Evolutionary conservation across 2,888 invertebrate genomes (phyloP).

Genomic region (Linyphia triangularis): DNA sequence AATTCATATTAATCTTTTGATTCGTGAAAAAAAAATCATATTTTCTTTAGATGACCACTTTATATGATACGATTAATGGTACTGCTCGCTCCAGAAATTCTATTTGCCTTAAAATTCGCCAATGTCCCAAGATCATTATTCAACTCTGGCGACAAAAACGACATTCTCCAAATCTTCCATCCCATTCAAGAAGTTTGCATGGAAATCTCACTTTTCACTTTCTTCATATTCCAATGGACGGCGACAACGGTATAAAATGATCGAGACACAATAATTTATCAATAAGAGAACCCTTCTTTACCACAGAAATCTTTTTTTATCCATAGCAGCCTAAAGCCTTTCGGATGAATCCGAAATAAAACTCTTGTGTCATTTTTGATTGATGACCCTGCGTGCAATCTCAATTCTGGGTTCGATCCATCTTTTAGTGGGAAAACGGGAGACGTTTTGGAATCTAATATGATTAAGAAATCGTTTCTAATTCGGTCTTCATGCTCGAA

Average conservation of each 20-base stretch:
- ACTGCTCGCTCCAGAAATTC: neutral
- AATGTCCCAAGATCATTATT: neutral
- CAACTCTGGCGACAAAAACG: neutral
- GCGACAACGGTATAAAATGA: conserved; percentile 51
- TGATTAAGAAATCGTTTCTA: conserved; percentile 68
- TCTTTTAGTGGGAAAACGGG: conserved; percentile 17
- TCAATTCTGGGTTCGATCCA: conserved; percentile 51
- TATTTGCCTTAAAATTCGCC: neutral
- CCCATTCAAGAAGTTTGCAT: conserved; percentile 37
- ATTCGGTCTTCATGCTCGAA: conserved; percentile 28
- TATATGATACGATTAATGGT: neutral
- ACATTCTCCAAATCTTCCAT: neutral
- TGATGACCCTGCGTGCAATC: conserved; percentile 45
- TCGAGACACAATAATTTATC: conserved; percentile 60
- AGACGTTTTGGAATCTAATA: conserved; percentile 45
- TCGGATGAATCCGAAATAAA: conserved; percentile 49
- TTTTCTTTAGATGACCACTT: neutral
- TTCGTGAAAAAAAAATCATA: neutral
- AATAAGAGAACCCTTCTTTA: conserved; percentile 11
- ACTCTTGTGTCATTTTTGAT: conserved; percentile 48
- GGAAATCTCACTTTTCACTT: conserved; percentile 37
- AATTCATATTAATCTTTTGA: too few species aligned
- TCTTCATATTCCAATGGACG: conserved; percentile 21
- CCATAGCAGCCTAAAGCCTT: neutral
- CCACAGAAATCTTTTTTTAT: neutral